Conservation (phyloP, 2,888 invertebrate genomes). For the Drosophila monieri region DNA sequence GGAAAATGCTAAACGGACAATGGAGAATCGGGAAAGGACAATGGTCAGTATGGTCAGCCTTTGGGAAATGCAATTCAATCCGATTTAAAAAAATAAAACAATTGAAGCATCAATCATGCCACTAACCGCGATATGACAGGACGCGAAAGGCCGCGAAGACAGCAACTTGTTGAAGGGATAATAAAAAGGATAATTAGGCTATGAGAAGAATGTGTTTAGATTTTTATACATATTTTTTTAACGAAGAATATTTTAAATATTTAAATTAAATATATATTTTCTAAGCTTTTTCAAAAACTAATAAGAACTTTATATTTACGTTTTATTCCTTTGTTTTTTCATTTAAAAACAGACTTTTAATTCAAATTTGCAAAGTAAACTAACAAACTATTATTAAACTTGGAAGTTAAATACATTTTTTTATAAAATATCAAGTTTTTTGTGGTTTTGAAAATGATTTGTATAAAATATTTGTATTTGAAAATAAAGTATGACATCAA, state of each 20-base stretch:
- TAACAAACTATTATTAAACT: no score
- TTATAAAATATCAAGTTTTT: no score
- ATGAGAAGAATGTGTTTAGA: background rate
- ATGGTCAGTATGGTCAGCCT: slow-evolving; percentile 3
- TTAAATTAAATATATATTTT: background rate
- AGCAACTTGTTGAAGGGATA: background rate
- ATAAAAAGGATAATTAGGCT: background rate
- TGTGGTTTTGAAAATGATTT: no score
- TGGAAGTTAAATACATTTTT: no score
- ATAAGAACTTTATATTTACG: no score
- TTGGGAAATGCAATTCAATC: slow-evolving; percentile 22
- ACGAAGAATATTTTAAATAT: background rate
- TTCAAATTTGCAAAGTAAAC: no score
- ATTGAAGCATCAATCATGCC: slow-evolving; percentile 28
- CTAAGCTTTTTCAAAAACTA: background rate
- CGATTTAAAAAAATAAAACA: slow-evolving; percentile 19
- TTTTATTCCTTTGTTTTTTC: no score
- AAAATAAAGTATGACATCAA: no score
- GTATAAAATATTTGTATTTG: no score
- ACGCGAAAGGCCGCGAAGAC: slow-evolving; percentile 9
- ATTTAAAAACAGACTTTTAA: no score
- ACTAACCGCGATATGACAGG: slow-evolving; percentile 30
- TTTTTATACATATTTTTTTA: no score
- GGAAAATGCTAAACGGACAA: slow-evolving; percentile 28
- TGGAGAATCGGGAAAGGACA: slow-evolving; percentile 2